Evolutionary conservation across 2,797 vertebrate species (phyloP).

Genomic region (Gambusia yucatana): DNA sequence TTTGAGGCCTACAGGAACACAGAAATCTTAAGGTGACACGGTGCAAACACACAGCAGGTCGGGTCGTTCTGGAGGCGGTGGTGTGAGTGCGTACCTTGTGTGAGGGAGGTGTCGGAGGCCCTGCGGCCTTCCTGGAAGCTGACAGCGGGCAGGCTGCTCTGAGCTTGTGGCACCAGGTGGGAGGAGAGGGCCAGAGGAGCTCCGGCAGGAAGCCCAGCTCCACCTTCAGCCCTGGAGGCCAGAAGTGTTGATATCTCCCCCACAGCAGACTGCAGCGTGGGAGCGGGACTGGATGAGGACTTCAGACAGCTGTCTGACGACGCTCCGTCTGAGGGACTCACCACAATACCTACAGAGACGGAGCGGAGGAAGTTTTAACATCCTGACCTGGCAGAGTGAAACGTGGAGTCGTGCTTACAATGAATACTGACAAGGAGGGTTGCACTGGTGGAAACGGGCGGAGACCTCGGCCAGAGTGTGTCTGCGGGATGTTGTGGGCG

Average conservation of each 20-base stretch:
- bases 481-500: constrained; percentile 86
- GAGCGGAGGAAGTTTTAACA: constrained; percentile 10
- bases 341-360: constrained; percentile 84
- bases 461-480: constrained; percentile 95
- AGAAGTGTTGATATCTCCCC: constrained; percentile 81
- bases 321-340: constrained; percentile 89
- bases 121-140: constrained; percentile 94
- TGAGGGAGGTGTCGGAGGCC: constrained; percentile 95
- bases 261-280: constrained; percentile 64
- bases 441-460: constrained; percentile 85
- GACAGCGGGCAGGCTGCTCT: constrained; percentile 82
- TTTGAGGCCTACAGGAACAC: constrained; percentile 87
- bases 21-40: constrained; percentile 32
- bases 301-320: constrained; percentile 94
- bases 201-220: constrained; percentile 75
- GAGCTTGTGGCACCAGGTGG: constrained; percentile 86
- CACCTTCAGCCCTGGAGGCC: constrained; percentile 71
- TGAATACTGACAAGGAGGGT: constrained; percentile 87
- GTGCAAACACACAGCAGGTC: not conserved
- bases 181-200: constrained; percentile 86
- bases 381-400: not conserved
- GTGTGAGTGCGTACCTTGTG: constrained; percentile 84
- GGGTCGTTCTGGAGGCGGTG: constrained; percentile 2
- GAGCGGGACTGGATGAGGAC: constrained; percentile 84
- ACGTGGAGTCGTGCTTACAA: not conserved